Evolutionary conservation across 2,888 invertebrate species (phyloP), one percentile per base, ranked within the genome.

Genomic region (Drosophila infuscata): DNA sequence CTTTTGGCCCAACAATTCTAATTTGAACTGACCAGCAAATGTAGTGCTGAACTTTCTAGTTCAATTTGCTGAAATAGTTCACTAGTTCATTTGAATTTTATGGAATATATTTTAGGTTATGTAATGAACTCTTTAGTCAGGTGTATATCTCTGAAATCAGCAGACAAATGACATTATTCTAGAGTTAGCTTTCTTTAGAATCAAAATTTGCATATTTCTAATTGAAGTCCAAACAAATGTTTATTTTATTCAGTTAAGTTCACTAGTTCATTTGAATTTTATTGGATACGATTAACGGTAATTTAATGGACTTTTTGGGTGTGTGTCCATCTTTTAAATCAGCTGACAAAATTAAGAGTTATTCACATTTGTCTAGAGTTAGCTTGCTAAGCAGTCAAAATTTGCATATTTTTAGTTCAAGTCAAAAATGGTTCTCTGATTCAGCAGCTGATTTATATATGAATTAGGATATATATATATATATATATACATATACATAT

Each of bases 1-100:
- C 87, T 90, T 69, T 78, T 72, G 69, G 77, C 70, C 76, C 60
- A 73, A 75, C 80, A 86, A 86, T 88, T 88, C 77, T 81, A 89
- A 85, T 89, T 84, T 68, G 70, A 70, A 46, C 57, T 68, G 66
- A 61, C 61, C 62, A 62, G 15, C 30, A 38, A 11, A 12, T 12
- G n/a, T n/a, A 12, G 54, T 29, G 54, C 11, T 56, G 38, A 38
- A 7, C 29, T 1, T n/a, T 29, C 12, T 38, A 12, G 53, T 36
- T 54, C 53, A 9, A 36, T 17, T 25, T 17, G 3, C 0, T 36
- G 17, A 53, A 33, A 0, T 17, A 35, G 53, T 35, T 36, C 53
- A 54, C 20, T 54, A 25, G 53, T 46, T 46, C 46, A 46, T 46
- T 46, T 46, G 15, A 46, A 25, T 46, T 15, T 25, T 1, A 46